phyloP scores from a whole-genome alignment of 1,140 invertebrate genomes.

The Ptiloglossa arizonensis region DNA sequence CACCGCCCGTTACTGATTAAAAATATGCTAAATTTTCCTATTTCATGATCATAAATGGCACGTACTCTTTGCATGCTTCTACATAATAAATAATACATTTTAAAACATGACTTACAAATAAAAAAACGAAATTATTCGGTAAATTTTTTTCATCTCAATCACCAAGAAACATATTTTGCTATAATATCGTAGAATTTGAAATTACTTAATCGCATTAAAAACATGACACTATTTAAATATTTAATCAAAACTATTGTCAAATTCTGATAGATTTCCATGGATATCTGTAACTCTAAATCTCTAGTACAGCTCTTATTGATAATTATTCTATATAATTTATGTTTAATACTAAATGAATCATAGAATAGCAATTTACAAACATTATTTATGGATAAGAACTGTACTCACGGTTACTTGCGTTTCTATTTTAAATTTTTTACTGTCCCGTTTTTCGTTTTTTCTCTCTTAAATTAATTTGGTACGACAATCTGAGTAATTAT shows the following conservation, averaged over 20 bases:
- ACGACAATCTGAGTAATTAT: conserved; percentile 43
- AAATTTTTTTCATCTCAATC: conserved; percentile 42
- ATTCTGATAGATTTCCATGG: conserved; percentile 44
- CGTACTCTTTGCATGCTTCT: conserved; percentile 8
- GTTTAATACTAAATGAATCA: conserved; percentile 40
- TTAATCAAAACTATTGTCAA: conserved; percentile 57
- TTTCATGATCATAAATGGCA: conserved; percentile 40
- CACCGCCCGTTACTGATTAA: conserved; percentile 4
- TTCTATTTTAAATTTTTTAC: conserved; percentile 50
- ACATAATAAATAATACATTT: conserved; percentile 26
- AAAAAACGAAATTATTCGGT: conserved; percentile 33
- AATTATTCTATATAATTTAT: conserved; percentile 55
- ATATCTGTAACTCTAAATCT: conserved; percentile 22
- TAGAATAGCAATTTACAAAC: conserved; percentile 55
- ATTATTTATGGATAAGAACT: conserved; percentile 73
- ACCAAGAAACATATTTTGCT: conserved; percentile 12
- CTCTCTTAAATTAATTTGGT: conserved; percentile 38
- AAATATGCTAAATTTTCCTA: neutral
- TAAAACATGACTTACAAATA: conserved; percentile 28
- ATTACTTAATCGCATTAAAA: conserved; percentile 26
- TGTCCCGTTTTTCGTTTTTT: neutral
- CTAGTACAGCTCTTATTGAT: conserved; percentile 43
- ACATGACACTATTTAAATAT: conserved; percentile 45
- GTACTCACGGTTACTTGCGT: conserved; percentile 68
- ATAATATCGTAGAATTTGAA: conserved; percentile 24